A percentile compares a stretch with the other conserved stretches of the same genome.
Evolutionary conservation across 1,140 invertebrate genomes (phyloP).

Genomic region (Periplaneta americana): DNA sequence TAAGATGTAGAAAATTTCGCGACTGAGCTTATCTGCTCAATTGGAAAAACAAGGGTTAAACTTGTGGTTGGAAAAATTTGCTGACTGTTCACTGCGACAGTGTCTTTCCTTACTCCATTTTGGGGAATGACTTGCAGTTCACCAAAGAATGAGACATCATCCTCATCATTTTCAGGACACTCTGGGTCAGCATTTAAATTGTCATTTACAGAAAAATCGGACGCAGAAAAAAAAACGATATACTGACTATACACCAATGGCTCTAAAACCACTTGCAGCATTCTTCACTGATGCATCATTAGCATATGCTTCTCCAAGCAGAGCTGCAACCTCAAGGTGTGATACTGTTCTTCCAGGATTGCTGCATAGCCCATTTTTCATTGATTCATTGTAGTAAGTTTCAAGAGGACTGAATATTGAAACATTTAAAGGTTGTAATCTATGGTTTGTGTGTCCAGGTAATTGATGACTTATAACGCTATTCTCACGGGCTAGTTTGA

Average conservation of each 20-base stretch:
- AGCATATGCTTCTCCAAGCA: conserved; percentile 32
- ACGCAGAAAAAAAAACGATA: conserved; percentile 33
- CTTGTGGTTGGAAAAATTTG: neutral
- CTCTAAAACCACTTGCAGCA: conserved; percentile 32
- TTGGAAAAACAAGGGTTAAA: neutral
- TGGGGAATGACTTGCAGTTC: neutral
- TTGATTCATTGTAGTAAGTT: conserved; percentile 11
- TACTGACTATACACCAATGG: conserved; percentile 33
- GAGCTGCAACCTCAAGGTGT: conserved; percentile 25
- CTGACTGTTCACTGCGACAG: neutral
- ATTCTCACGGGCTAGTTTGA: conserved; percentile 8
- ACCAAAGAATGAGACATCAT: neutral
- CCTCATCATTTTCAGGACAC: neutral
- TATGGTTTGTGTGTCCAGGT: conserved; percentile 33
- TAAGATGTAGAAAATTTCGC: neutral
- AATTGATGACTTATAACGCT: conserved; percentile 6
- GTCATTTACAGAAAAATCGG: too few species aligned
- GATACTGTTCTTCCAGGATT: conserved; percentile 20
- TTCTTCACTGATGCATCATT: too few species aligned
- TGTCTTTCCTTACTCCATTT: neutral
- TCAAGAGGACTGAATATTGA: conserved; percentile 31
- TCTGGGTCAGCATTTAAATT: neutral
- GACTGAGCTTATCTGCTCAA: neutral
- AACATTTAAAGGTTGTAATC: conserved; percentile 36
- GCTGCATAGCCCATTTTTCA: conserved; percentile 18